Evolutionary conservation across 2,113 vertebrate species (phyloP), one percentile per base, ranked within the genome.

Genomic region (Cryptotis parvus): DNA sequence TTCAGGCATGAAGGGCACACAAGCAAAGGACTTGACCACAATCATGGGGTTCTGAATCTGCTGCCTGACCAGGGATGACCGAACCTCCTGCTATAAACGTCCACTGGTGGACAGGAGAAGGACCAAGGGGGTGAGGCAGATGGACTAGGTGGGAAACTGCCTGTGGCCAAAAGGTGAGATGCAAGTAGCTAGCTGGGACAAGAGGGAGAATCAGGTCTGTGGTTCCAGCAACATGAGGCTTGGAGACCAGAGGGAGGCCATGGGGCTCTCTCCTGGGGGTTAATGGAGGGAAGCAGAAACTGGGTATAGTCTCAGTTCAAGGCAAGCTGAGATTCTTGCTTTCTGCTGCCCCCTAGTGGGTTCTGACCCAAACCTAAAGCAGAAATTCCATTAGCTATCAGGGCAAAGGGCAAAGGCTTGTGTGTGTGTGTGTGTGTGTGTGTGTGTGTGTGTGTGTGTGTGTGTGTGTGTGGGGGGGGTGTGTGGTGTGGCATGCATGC

Each of bases 281-380:
- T 15, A 33, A 41, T 45, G 65, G 4, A 3, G 2, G 29, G 27
- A 6, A 29, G 15, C 31, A 66, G 10, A 18, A 45, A 20, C 10
- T 49, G 7, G 0, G 10, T 18, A 15, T 52, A 66, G 35, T 20
- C 39, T 43, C 37, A 43, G 75, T 33, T 7, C 29, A 61, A 20
- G 27, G 61, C n/a, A 16, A 79, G 33, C 8, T 0, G 27, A n/a
- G 1, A 37, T 43, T 26, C 20, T 18, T 45, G 58, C 65, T 70
- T 65, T 77, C 49, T 88, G 86, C 33, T 58, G 58, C 68, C 80
- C 55, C 72, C 92, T 86, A 55, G 79, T 69, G 82, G 78, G n/a
- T 12, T 20, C 16, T 43, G 41, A 65, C 18, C n/a, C 31, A 33
- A 7, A 15, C 26, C 39, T 63, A 6, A 27, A 3, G 8, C 75